phyloP scores from a whole-genome alignment of 2,113 vertebrate species.

The Trogon melanurus region DNA sequence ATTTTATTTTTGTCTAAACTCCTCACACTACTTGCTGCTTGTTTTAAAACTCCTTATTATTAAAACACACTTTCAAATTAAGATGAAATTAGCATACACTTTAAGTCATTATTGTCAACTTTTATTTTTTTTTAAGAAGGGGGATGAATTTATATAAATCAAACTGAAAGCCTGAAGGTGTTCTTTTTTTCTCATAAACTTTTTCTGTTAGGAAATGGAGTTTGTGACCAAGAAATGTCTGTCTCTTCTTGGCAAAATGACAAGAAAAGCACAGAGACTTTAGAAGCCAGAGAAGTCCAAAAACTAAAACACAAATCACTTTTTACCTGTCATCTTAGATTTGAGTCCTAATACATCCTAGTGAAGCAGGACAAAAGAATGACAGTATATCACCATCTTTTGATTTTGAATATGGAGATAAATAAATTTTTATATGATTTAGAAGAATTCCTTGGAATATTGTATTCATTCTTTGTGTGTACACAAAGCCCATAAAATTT shows the following conservation, averaged over 20 bases:
- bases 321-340: background rate
- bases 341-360: background rate
- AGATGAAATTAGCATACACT: background rate
- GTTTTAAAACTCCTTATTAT: background rate
- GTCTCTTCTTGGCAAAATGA: background rate
- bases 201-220: background rate
- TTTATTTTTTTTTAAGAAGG: background rate
- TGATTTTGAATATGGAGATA: background rate
- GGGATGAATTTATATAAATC: background rate
- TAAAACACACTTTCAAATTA: background rate
- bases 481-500: fast-evolving
- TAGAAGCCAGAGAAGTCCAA: background rate
- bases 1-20: background rate
- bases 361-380: background rate
- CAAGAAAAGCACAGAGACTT: background rate
- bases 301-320: background rate
- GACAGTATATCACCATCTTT: background rate
- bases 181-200: fast-evolving
- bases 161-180: background rate
- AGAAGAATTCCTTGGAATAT: background rate
- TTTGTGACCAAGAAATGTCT: background rate
- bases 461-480: background rate
- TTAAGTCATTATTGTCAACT: background rate
- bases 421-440: background rate
- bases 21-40: background rate